A percentile compares a stretch with the other conserved stretches of the same genome.
phyloP scores from a whole-genome alignment of 2,888 invertebrate genomes.

The Phortica okadai region DNA sequence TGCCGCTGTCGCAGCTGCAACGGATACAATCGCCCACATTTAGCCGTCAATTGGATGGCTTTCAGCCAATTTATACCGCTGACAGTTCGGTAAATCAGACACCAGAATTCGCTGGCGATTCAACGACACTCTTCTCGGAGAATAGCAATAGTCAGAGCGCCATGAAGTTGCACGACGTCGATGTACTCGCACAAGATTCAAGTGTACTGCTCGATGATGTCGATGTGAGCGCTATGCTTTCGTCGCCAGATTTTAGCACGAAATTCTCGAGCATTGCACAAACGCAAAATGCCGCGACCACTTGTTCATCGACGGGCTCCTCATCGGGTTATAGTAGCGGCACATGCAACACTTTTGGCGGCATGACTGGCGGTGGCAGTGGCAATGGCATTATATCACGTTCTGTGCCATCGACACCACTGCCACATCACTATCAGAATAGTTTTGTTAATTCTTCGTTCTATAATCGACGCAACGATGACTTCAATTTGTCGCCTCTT shows the following conservation, averaged over 20 bases:
- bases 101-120: constrained; percentile 82
- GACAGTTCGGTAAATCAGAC: constrained; percentile 82
- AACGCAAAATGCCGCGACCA: constrained; percentile 53
- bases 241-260: constrained; percentile 67
- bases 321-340: constrained; percentile 71
- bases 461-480: constrained; percentile 44
- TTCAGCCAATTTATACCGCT: constrained; percentile 75
- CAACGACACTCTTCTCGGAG: constrained; percentile 61
- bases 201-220: constrained; percentile 57
- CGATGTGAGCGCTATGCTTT: constrained; percentile 68
- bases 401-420: constrained; percentile 84
- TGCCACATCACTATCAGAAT: constrained; percentile 76
- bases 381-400: constrained; percentile 78
- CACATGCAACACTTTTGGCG: constrained; percentile 55
- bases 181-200: constrained; percentile 56
- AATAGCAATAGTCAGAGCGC: constrained; percentile 66
- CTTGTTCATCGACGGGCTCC: constrained; percentile 70
- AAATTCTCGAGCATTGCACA: constrained; percentile 63
- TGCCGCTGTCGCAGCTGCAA: constrained; percentile 79
- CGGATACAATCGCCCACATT: constrained; percentile 69
- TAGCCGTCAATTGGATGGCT: constrained; percentile 56
- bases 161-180: constrained; percentile 56
- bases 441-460: constrained; percentile 50
- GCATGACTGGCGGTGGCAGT: constrained; percentile 43
- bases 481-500: constrained; percentile 49